Conservation (phyloP, 2,888 invertebrate genomes). For the Xestia c-nigrum region DNA sequence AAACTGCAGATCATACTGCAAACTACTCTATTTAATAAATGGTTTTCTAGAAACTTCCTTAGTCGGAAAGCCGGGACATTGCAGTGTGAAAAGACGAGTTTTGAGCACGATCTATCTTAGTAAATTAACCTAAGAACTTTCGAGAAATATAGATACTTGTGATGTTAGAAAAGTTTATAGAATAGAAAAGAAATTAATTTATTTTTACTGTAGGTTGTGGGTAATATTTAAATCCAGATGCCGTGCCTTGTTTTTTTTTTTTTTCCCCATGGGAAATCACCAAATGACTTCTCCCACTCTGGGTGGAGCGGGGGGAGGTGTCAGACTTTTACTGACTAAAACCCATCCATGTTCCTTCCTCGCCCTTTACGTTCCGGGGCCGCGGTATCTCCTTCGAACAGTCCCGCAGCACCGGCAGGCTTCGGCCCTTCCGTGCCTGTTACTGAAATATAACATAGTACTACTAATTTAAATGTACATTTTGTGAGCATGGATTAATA, state of each 20-base stretch:
- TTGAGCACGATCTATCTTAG: conserved; percentile 1
- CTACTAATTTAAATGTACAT: background rate
- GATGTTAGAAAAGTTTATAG: background rate
- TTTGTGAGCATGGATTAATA: background rate
- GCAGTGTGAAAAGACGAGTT: background rate
- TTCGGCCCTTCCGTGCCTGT: too few relatives aligned
- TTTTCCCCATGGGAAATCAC: too few relatives aligned
- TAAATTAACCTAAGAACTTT: background rate
- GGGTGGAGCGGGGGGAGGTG: too few relatives aligned
- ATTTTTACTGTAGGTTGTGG: background rate
- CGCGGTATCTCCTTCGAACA: too few relatives aligned
- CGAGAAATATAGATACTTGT: background rate
- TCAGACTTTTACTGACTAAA: too few relatives aligned
- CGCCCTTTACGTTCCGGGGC: too few relatives aligned
- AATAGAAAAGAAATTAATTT: background rate
- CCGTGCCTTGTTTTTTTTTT: too few relatives aligned
- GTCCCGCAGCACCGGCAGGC: too few relatives aligned
- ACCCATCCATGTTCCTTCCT: too few relatives aligned
- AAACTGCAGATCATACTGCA: conserved; percentile 25
- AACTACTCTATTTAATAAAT: conserved; percentile 30
- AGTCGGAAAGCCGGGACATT: background rate
- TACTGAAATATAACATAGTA: too few relatives aligned
- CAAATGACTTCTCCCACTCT: too few relatives aligned
- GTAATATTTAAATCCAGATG: background rate
- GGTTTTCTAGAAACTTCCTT: conserved; percentile 10